Conservation (phyloP, 2,888 invertebrate species). For the Eupithecia tripunctaria region DNA sequence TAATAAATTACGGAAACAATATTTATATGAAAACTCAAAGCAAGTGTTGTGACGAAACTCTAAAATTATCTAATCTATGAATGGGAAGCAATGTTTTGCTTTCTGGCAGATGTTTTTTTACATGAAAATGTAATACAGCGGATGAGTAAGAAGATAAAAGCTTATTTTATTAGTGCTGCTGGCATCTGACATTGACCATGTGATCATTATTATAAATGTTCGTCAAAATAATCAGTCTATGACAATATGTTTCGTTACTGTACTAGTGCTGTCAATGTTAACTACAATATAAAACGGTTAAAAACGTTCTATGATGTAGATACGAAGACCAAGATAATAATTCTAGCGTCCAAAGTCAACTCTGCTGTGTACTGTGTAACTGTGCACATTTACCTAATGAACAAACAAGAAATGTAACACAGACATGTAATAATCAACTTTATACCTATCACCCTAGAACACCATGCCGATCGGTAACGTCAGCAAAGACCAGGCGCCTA, state of each 20-base stretch:
- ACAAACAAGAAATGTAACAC: background rate
- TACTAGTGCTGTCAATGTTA: too few relatives aligned
- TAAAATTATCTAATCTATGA: constrained; percentile 55
- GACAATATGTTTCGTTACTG: background rate
- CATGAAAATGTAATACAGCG: constrained; percentile 10
- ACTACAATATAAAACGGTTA: too few relatives aligned
- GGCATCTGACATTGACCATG: constrained; percentile 22
- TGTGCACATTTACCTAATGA: background rate
- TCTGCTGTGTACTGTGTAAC: background rate
- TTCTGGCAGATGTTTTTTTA: constrained; percentile 26
- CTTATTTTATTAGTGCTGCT: constrained; percentile 14
- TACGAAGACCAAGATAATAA: background rate
- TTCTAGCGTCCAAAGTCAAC: background rate
- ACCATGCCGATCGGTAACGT: constrained; percentile 79
- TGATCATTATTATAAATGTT: background rate
- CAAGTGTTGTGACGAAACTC: constrained; percentile 48
- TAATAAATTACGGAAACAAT: constrained; percentile 40
- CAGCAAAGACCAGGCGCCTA: constrained; percentile 81
- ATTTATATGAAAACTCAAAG: constrained; percentile 43
- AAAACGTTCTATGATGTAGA: background rate
- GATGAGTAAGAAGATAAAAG: constrained; percentile 29
- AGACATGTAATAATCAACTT: background rate
- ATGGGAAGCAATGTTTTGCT: constrained; percentile 47
- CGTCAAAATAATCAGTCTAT: background rate
- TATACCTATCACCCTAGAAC: constrained; percentile 47